These are phyloP conservation scores for Cosmia pyralina DNA, from an alignment of 2,888 invertebrate species.

Conservation along the genomic window DNA sequence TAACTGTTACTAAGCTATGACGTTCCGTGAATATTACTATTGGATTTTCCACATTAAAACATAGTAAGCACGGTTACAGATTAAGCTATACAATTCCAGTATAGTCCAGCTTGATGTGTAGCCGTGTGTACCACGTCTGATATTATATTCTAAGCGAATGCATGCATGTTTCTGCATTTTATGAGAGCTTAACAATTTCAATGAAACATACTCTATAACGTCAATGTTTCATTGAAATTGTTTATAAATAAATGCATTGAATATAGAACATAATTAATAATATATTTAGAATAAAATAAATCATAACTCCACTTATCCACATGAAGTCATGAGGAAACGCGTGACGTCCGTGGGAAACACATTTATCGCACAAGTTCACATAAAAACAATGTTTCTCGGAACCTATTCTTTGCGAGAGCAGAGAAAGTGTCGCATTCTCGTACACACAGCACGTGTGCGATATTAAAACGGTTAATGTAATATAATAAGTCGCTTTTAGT, in stretches of 20 bases:
- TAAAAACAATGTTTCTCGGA: constrained; percentile 41
- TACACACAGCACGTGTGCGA: constrained; percentile 30
- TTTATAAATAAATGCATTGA: neutral
- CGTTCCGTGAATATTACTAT: neutral
- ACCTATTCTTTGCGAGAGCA: constrained; percentile 31
- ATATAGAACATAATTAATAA: neutral
- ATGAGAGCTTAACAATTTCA: neutral
- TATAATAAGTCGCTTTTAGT: too few relatives aligned
- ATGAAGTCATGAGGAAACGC: constrained; percentile 47
- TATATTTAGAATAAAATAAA: constrained; percentile 1
- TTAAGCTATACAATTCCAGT: too few relatives aligned
- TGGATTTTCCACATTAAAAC: constrained; percentile 14
- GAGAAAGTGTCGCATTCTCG: constrained; percentile 48
- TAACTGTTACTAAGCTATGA: constrained; percentile 29
- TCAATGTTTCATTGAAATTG: neutral
- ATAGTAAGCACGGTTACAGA: too few relatives aligned
- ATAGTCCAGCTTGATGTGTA: too few relatives aligned
- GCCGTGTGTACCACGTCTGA: neutral
- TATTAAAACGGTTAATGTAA: constrained; percentile 24
- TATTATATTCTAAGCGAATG: neutral
- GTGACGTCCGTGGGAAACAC: constrained; percentile 53
- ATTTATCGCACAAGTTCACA: constrained; percentile 23
- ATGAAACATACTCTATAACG: neutral
- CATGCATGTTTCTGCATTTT: neutral
- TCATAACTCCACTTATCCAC: neutral